Conservation (phyloP, 2,113 vertebrate genomes). For the Chunga burmeisteri region DNA sequence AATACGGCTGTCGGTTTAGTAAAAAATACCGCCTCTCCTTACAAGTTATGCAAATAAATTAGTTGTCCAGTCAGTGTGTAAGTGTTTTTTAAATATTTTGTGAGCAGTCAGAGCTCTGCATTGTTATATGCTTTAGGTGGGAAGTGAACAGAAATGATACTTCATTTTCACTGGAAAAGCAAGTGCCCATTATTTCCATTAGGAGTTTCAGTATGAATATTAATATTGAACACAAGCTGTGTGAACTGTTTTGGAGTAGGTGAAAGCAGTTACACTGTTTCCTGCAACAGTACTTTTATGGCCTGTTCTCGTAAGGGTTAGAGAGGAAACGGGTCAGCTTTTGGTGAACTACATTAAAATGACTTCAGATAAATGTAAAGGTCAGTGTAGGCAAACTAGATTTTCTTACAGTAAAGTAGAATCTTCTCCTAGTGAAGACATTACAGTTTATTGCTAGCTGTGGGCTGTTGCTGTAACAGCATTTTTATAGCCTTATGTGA, state of each 20-base stretch:
- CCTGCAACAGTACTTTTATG: neutral
- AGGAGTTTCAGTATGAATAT: neutral
- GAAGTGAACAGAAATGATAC: neutral
- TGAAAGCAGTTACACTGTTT: neutral
- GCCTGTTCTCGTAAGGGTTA: neutral
- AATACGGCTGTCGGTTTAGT: neutral
- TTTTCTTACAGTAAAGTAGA: constrained; percentile 21
- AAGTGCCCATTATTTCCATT: neutral
- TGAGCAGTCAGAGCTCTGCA: neutral
- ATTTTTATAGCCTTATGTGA: constrained; percentile 31
- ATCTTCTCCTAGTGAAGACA: neutral
- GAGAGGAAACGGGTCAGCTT: neutral
- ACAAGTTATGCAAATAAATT: neutral
- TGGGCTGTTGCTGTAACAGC: constrained; percentile 45
- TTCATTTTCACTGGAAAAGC: neutral
- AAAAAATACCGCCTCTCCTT: neutral
- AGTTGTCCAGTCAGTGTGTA: neutral
- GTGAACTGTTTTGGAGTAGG: neutral
- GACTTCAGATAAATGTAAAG: constrained; percentile 25
- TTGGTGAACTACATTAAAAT: constrained; percentile 7
- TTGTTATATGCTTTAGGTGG: neutral
- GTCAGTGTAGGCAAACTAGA: constrained; percentile 24
- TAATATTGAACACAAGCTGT: neutral
- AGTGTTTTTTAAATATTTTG: neutral
- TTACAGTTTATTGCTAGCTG: constrained; percentile 58